These are phyloP conservation scores for Galaxias olidus DNA, from an alignment of 2,797 vertebrate genomes.

Conservation along the genomic window DNA sequence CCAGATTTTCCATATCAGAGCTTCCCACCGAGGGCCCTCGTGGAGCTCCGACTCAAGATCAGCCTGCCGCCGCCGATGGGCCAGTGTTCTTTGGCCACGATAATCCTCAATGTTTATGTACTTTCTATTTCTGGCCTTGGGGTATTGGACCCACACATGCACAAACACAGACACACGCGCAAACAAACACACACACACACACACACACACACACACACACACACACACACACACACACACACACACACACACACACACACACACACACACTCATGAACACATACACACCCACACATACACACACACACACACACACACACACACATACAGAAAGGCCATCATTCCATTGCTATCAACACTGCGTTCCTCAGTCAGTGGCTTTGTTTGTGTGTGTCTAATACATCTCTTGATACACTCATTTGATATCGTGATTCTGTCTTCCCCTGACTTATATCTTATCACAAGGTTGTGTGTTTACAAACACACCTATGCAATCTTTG, in stretches of 20 bases:
- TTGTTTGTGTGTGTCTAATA: no score
- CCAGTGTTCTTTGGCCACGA: slow-evolving; percentile 23
- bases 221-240: not conserved
- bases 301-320: not conserved
- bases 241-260: not conserved
- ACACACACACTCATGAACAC: slow-evolving; percentile 2
- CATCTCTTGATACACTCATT: no score
- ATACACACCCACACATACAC: no score
- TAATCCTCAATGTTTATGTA: slow-evolving; percentile 44
- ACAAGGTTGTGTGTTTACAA: no score
- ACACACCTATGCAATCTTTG: no score
- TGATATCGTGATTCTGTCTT: no score
- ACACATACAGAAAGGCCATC: not conserved
- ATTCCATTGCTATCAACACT: not conserved
- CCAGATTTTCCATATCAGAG: slow-evolving; percentile 18
- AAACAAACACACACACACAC: slow-evolving; percentile 19
- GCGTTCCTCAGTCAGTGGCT: no score
- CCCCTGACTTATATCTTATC: no score
- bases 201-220: slow-evolving; percentile 9
- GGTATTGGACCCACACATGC: slow-evolving; percentile 14
- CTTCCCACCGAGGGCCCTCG: slow-evolving; percentile 29
- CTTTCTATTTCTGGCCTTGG: slow-evolving; percentile 40
- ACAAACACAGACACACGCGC: not conserved
- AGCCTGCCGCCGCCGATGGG: not conserved
- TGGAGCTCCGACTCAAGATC: not conserved